These are phyloP conservation scores for Labeo calbasu DNA, from an alignment of 2,797 vertebrate genomes.

Conservation along the genomic window DNA sequence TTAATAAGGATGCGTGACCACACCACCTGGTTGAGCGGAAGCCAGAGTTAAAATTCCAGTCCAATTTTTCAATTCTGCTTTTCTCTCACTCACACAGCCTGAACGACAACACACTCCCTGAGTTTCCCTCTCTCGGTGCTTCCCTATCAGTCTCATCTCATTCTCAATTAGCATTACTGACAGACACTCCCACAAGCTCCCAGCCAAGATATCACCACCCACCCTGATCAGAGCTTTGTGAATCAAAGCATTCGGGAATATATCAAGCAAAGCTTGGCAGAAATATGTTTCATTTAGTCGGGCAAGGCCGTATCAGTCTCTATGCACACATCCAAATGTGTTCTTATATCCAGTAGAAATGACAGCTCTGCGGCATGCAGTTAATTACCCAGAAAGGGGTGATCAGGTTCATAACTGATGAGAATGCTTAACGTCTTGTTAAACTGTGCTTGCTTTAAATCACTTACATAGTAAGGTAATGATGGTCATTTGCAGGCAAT, in stretches of 20 bases:
- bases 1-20: not conserved
- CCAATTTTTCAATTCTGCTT: not conserved
- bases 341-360: not conserved
- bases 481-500: slow-evolving; percentile 40
- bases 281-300: not conserved
- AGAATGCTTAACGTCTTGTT: slow-evolving; percentile 24
- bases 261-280: not conserved
- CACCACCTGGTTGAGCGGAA: not conserved
- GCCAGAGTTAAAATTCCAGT: not conserved
- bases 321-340: slow-evolving; percentile 2
- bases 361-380: slow-evolving; percentile 7
- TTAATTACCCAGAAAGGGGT: slow-evolving; percentile 27
- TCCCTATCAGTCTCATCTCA: not conserved
- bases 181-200: slow-evolving; percentile 3
- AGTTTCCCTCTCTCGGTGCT: not conserved
- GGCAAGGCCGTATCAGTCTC: not conserved
- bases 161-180: slow-evolving; percentile 31
- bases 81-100: not conserved
- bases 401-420: slow-evolving; percentile 12
- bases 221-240: slow-evolving; percentile 1
- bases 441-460: slow-evolving; percentile 37
- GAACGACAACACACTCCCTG: not conserved
- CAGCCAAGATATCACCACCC: not conserved
- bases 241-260: slow-evolving; percentile 10
- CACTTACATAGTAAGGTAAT: slow-evolving; percentile 25